Conservation (phyloP, 2,797 vertebrate species). For the Pseudochaenichthys georgianus region DNA sequence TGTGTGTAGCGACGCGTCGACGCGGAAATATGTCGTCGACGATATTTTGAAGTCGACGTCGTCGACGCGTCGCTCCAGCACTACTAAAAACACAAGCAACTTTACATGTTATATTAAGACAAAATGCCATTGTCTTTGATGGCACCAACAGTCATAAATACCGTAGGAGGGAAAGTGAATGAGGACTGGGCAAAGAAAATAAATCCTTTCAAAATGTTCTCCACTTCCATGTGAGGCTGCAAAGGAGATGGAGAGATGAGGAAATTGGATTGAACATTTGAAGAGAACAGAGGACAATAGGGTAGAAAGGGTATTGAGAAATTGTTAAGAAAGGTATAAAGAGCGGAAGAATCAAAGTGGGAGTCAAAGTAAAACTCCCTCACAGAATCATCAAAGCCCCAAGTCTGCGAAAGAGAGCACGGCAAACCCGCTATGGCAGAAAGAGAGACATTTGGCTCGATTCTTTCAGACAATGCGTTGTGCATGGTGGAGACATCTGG, state of each 20-base stretch:
- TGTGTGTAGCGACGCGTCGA: too few species aligned
- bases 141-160: slow-evolving; percentile 31
- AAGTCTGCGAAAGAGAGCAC: slow-evolving; percentile 24
- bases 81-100: background rate
- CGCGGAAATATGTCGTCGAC: too few species aligned
- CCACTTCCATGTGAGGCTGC: slow-evolving; percentile 6
- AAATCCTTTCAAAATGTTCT: slow-evolving; percentile 33
- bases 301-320: slow-evolving; percentile 27
- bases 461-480: slow-evolving; percentile 27
- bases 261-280: slow-evolving; percentile 62
- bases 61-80: too few species aligned
- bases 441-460: slow-evolving; percentile 18
- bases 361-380: slow-evolving; percentile 52
- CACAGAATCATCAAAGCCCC: slow-evolving; percentile 43
- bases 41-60: too few species aligned
- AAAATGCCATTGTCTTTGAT: slow-evolving; percentile 73
- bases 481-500: slow-evolving; percentile 18
- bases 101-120: background rate
- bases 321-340: slow-evolving; percentile 39
- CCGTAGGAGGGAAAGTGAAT: background rate
- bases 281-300: slow-evolving; percentile 32
- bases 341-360: slow-evolving; percentile 7
- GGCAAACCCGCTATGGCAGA: slow-evolving; percentile 26
- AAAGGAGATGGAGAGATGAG: slow-evolving; percentile 42
- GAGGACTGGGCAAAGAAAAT: slow-evolving; percentile 30